phyloP scores from a whole-genome alignment of 2,888 invertebrate species.

The Oscheius onirici region DNA sequence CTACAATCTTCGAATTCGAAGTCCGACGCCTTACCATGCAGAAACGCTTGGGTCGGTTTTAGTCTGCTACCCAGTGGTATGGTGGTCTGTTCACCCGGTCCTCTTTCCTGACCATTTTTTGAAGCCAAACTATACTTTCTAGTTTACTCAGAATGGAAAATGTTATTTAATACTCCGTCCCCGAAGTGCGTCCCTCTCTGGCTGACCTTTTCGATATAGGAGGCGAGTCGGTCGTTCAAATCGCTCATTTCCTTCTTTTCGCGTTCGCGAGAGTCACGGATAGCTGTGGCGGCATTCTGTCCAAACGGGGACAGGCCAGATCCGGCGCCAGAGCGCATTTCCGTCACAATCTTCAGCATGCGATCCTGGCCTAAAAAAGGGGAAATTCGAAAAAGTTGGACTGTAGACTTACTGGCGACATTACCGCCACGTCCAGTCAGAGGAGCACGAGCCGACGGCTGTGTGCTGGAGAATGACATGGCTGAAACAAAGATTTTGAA shows the following conservation, averaged over 20 bases:
- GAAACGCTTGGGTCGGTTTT: too few relatives aligned
- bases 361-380: constrained; percentile 50
- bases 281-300: constrained; percentile 71
- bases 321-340: constrained; percentile 53
- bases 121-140: too few relatives aligned
- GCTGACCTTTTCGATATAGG: constrained; percentile 74
- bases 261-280: constrained; percentile 71
- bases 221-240: constrained; percentile 75
- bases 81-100: too few relatives aligned
- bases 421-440: constrained; percentile 49
- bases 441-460: constrained; percentile 57
- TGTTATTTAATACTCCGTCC: background rate
- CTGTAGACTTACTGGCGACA: constrained; percentile 6
- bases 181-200: background rate
- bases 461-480: constrained; percentile 51
- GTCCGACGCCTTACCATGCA: background rate
- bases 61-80: too few relatives aligned
- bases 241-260: constrained; percentile 75
- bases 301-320: constrained; percentile 58
- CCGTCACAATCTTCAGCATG: constrained; percentile 65
- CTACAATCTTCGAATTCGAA: too few relatives aligned
- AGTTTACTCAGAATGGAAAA: background rate
- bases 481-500: constrained; percentile 38
- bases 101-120: too few relatives aligned
- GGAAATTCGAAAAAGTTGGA: background rate